phyloP scores from a whole-genome alignment of 2,888 invertebrate species.

The Erebia ligea region DNA sequence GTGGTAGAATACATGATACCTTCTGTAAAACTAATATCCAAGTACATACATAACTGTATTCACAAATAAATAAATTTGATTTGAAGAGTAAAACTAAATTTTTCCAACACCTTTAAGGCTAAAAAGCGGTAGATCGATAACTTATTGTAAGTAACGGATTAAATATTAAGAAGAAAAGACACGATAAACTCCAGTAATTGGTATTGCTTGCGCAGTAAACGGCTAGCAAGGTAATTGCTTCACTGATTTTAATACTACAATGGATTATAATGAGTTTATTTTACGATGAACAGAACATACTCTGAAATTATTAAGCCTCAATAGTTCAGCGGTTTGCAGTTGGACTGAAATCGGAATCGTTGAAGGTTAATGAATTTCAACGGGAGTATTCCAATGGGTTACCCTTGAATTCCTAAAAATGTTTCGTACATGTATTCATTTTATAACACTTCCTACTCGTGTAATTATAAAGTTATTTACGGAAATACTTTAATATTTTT shows the following conservation, averaged over 20 bases:
- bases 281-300: conserved; percentile 8
- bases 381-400: no score
- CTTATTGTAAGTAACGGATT: not conserved
- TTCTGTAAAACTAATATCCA: no score
- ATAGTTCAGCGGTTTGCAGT: not conserved
- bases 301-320: not conserved
- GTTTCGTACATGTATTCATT: no score
- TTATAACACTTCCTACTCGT: no score
- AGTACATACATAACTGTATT: no score
- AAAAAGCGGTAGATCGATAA: not conserved
- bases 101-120: not conserved
- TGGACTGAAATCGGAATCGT: not conserved
- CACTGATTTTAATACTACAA: conserved; percentile 40
- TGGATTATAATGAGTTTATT: conserved; percentile 21
- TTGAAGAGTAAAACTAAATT: not conserved
- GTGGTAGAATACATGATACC: no score
- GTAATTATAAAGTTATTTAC: no score
- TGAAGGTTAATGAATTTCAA: not conserved
- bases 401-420: no score
- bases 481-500: no score
- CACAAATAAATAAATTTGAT: no score
- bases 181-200: conserved; percentile 9
- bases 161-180: conserved; percentile 5
- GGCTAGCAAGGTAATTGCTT: conserved; percentile 43
- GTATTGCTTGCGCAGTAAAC: conserved; percentile 7